Conservation (phyloP, 2,888 invertebrate genomes). For the Neoscelio sp. region DNA sequence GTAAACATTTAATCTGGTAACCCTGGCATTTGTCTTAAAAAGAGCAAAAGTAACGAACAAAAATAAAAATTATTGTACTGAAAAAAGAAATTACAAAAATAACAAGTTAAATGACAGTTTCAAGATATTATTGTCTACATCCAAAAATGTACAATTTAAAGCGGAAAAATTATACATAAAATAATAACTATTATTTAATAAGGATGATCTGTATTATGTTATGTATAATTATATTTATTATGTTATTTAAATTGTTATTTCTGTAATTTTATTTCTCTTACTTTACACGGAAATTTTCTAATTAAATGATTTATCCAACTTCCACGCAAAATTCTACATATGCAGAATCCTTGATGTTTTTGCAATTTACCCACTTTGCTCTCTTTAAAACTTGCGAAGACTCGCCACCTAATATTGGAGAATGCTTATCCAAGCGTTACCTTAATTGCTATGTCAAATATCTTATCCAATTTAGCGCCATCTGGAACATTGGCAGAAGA, state of each 20-base stretch:
- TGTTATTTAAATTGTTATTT: too few relatives aligned
- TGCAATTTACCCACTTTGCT: neutral
- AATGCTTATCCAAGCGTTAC: constrained; percentile 75
- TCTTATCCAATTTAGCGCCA: constrained; percentile 83
- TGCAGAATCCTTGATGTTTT: too few relatives aligned
- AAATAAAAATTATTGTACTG: neutral
- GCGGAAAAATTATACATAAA: neutral
- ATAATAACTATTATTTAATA: neutral
- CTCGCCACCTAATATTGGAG: constrained; percentile 64
- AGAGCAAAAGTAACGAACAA: neutral
- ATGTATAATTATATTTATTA: neutral
- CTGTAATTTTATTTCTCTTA: too few relatives aligned
- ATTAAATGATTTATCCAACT: too few relatives aligned
- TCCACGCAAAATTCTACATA: too few relatives aligned
- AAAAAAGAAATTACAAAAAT: too few relatives aligned
- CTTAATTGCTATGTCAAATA: constrained; percentile 85
- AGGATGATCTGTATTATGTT: too few relatives aligned
- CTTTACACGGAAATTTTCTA: too few relatives aligned
- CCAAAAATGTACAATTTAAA: too few relatives aligned
- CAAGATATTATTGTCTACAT: too few relatives aligned
- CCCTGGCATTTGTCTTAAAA: constrained; percentile 12
- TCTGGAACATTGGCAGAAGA: constrained; percentile 83
- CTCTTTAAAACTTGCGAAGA: constrained; percentile 5
- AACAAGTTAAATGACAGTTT: too few relatives aligned
- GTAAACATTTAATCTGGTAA: constrained; percentile 5